A percentile compares a stretch with the other conserved stretches of the same genome.
Evolutionary conservation across 2,797 vertebrate species (phyloP).

Genomic region (Pitangus sulphuratus): DNA sequence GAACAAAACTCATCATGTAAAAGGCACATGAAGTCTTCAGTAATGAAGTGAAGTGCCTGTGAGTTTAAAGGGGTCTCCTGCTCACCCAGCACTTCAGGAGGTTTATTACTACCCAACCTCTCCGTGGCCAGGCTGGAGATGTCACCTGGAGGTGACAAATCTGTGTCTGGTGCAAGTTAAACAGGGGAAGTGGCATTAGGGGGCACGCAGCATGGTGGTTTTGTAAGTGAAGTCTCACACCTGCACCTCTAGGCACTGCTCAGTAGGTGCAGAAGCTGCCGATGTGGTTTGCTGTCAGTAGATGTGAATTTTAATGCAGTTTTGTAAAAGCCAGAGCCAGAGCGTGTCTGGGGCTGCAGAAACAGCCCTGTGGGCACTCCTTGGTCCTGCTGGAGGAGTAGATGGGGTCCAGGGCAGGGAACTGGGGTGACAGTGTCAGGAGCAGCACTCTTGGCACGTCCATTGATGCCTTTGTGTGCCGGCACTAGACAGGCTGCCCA

Average conservation of each 20-base stretch:
- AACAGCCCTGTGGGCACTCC: background rate
- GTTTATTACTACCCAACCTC: background rate
- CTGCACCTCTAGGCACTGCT: background rate
- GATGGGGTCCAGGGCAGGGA: background rate
- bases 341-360: background rate
- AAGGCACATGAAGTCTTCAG: background rate
- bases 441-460: fast-evolving
- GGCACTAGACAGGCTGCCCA: background rate
- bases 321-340: background rate
- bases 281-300: background rate
- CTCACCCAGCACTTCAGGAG: background rate
- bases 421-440: fast-evolving
- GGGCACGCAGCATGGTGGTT: background rate
- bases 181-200: fast-evolving
- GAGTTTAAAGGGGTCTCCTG: background rate
- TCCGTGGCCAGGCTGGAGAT: background rate
- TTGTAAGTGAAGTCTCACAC: background rate
- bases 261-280: background rate
- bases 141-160: background rate
- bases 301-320: background rate
- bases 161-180: background rate
- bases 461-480: fast-evolving
- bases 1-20: conserved; percentile 16
- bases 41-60: background rate
- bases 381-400: fast-evolving